Evolutionary conservation across 2,797 vertebrate species (phyloP).

Genomic region (Pelodytes ibericus): DNA sequence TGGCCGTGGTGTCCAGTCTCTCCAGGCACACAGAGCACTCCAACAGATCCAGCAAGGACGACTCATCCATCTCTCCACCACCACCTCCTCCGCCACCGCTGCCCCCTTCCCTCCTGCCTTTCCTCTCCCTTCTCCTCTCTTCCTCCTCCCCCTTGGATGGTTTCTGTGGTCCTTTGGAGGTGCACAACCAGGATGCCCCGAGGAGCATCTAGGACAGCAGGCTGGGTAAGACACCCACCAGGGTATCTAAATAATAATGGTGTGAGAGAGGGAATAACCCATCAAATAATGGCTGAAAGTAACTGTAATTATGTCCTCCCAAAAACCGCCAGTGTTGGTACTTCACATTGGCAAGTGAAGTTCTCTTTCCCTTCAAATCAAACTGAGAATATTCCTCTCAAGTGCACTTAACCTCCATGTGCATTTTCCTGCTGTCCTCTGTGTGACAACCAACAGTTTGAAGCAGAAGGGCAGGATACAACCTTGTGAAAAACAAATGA

Average conservation of each 20-base stretch:
- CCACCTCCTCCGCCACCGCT: slow-evolving; percentile 32
- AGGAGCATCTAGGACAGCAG: slow-evolving; percentile 66
- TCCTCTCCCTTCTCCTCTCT: slow-evolving; percentile 58
- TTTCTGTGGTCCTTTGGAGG: slow-evolving; percentile 64
- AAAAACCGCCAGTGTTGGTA: too few relatives aligned
- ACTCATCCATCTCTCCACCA: slow-evolving; percentile 88
- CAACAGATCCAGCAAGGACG: slow-evolving; percentile 91
- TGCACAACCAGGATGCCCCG: slow-evolving; percentile 67
- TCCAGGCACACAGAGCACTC: slow-evolving; percentile 97
- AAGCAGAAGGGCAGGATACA: background rate
- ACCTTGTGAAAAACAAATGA: too few relatives aligned
- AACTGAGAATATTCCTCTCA: background rate
- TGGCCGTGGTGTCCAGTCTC: slow-evolving; percentile 93
- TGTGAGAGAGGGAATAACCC: slow-evolving; percentile 32
- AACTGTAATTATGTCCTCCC: background rate
- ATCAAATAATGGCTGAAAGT: background rate
- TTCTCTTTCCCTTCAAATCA: slow-evolving; percentile 2
- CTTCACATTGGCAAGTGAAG: background rate
- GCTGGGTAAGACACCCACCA: slow-evolving; percentile 29
- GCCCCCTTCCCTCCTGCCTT: slow-evolving; percentile 50
- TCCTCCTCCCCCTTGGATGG: slow-evolving; percentile 60
- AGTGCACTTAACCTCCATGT: background rate
- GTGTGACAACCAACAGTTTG: background rate
- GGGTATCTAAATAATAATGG: slow-evolving; percentile 11
- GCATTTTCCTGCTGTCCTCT: background rate